Evolutionary conservation across 2,888 invertebrate species (phyloP).

Genomic region (Galerucella nymphaeae): DNA sequence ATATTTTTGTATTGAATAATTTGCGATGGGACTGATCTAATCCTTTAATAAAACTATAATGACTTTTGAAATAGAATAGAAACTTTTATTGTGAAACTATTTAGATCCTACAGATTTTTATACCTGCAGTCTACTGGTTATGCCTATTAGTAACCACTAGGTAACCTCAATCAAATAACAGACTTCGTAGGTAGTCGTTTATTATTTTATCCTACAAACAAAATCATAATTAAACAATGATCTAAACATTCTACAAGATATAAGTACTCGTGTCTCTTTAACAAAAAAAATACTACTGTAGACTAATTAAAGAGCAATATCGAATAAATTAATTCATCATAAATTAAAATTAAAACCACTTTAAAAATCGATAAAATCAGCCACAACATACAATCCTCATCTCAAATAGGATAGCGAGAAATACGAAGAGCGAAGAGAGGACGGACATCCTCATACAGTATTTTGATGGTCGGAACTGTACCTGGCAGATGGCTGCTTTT

Average conservation of each 20-base stretch:
- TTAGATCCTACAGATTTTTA: neutral
- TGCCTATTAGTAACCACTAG: neutral
- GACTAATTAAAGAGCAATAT: neutral
- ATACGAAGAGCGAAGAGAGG: slow-evolving; percentile 26
- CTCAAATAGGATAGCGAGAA: slow-evolving; percentile 14
- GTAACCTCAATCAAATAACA: neutral
- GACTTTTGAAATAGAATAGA: too few species aligned
- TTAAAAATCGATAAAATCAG: slow-evolving; percentile 25
- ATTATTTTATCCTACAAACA: neutral
- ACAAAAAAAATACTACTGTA: neutral
- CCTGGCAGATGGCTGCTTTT: slow-evolving; percentile 44
- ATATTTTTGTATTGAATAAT: too few species aligned
- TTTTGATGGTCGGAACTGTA: slow-evolving; percentile 37
- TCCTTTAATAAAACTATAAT: too few species aligned
- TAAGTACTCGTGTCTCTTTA: neutral
- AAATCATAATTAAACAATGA: neutral
- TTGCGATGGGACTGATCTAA: too few species aligned
- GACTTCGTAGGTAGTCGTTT: neutral
- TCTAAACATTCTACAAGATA: neutral
- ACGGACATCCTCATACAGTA: slow-evolving; percentile 10
- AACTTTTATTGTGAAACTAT: too few species aligned
- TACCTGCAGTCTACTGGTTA: neutral
- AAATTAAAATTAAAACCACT: slow-evolving; percentile 16
- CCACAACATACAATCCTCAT: slow-evolving; percentile 5
- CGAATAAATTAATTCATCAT: slow-evolving; percentile 5